Base-by-base conservation (phyloP, 1,140 invertebrate species). In the Temnothorax longispinosus region DNA sequence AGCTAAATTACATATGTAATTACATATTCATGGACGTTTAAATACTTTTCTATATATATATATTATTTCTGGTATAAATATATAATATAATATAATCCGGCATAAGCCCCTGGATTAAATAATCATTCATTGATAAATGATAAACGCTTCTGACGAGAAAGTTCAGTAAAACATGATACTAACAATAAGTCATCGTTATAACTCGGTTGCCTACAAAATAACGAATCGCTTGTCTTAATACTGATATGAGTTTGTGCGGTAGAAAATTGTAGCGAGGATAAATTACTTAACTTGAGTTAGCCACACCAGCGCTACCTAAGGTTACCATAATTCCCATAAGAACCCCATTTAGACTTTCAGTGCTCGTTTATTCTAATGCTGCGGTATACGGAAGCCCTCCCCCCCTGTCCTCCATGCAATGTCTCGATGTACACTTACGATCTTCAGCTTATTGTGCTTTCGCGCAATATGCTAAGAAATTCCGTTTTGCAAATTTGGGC, bases 321-420 rank as follows among this genome's bases (percentile, higher is more conserved):
- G 81, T 35, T 35, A 56, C n/a, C 13, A 54, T 87, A 89, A 89
- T 87, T 90, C 75, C 88, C 78, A 85, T 85, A 85, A 89, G 88
- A 90, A 74, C 41, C 41, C 47, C 35, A 85, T 87, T 87, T 87
- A 89, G 78, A 89, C 88, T 80, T 89, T 87, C 69, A 81, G 27
- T 32, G 88, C 67, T 71, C 75, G 54, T 87, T 87, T 80, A 87
- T 85, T 85, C 78, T 80, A 89, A 81, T 87, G 60, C 41, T 2
- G 21, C 67, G 18, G 21, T 76, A 52, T 50, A 54, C 54, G 38
- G 13, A 27, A 67, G 13, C 50, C 64, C 6, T 4, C 35, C 27
- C 27, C 27, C 7, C 7, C 35, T 18, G 67, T 74, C 47, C 54
- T 60, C 54, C 21, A 10, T 44, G 52, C 56, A 88, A 75, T 52